Conservation (phyloP, 2,113 vertebrate species). For the Malurus elegans region DNA sequence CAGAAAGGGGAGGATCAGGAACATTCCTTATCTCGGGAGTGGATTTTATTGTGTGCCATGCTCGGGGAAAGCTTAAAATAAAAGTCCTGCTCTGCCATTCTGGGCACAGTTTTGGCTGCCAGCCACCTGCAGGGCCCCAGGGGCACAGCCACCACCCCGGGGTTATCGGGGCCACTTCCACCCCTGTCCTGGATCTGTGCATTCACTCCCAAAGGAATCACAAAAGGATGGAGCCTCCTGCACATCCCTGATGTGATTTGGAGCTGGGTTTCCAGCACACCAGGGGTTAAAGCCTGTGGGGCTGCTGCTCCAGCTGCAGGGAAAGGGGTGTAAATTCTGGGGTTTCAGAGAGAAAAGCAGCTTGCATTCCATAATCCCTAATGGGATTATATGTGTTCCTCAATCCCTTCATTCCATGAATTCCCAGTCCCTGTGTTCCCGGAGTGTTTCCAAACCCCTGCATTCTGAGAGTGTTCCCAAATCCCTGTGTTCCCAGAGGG, state of each 20-base stretch:
- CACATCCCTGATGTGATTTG: fast-evolving
- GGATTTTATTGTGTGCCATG: slow-evolving; percentile 5
- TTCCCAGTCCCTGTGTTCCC: not conserved
- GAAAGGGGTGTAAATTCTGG: not conserved
- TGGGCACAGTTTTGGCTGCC: not conserved
- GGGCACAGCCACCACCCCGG: not conserved
- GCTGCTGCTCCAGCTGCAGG: not conserved
- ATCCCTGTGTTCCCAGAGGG: not conserved
- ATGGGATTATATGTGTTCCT: too few species aligned
- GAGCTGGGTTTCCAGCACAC: not conserved
- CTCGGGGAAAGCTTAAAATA: slow-evolving; percentile 38
- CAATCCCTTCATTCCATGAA: not conserved
- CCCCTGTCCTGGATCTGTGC: not conserved
- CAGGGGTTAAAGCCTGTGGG: not conserved
- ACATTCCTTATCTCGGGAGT: slow-evolving; percentile 15
- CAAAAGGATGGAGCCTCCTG: not conserved
- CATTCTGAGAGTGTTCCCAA: too few species aligned
- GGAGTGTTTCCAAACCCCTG: not conserved
- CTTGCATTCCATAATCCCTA: not conserved
- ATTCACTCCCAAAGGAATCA: not conserved
- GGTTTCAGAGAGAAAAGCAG: not conserved
- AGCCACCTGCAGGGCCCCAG: not conserved
- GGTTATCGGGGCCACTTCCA: not conserved
- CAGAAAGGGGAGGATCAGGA: slow-evolving; percentile 31
- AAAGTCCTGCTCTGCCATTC: slow-evolving; percentile 4